Percentiles rank a stretch among this genome's conserved stretches.
phyloP scores from a whole-genome alignment of 2,888 invertebrate species.

The Eristalinus aeneus region DNA sequence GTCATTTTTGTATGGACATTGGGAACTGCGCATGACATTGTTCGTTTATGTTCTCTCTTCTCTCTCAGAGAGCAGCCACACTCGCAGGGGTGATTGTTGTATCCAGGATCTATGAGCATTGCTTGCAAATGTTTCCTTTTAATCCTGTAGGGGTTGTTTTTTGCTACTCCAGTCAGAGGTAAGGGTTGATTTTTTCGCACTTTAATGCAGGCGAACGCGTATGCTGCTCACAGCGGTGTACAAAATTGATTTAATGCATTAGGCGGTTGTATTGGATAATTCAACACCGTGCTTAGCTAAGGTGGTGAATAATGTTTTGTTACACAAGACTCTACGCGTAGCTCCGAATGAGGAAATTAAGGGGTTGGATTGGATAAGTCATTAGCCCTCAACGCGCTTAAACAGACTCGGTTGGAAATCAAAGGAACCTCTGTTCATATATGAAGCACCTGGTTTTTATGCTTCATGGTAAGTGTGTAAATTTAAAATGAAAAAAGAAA shows the following conservation, averaged over 20 bases:
- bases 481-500: too few species aligned
- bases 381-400: too few species aligned
- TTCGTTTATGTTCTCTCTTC: not conserved
- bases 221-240: conserved; percentile 40
- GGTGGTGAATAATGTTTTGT: conserved; percentile 8
- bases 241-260: conserved; percentile 66
- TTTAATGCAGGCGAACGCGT: conserved; percentile 31
- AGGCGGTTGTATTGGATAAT: conserved; percentile 53
- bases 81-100: conserved; percentile 33
- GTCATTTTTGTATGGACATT: conserved; percentile 48
- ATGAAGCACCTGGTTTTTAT: too few species aligned
- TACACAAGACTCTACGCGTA: not conserved
- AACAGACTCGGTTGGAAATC: not conserved
- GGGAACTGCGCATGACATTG: conserved; percentile 43
- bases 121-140: conserved; percentile 11
- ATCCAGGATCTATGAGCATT: not conserved
- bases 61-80: not conserved
- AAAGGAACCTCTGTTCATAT: too few species aligned
- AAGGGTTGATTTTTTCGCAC: conserved; percentile 66
- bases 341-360: not conserved
- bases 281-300: not conserved
- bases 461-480: too few species aligned
- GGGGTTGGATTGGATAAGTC: too few species aligned
- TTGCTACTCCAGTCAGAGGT: conserved; percentile 30
- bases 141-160: conserved; percentile 49